phyloP scores from a whole-genome alignment of 2,888 invertebrate genomes.

The Adelognathus sp. region DNA sequence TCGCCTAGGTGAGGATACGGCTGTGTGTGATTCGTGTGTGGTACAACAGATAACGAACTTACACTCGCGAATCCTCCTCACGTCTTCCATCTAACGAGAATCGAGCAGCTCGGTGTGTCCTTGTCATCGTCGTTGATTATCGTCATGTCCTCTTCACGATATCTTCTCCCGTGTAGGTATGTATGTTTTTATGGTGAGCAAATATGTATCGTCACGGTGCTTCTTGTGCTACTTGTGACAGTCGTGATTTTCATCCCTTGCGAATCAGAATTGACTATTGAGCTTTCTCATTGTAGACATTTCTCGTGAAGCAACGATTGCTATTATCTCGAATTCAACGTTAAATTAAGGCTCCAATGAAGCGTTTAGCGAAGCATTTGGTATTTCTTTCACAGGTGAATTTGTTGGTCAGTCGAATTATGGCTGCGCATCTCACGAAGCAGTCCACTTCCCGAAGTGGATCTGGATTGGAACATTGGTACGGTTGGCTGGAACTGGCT shows the following conservation, averaged over 20 bases:
- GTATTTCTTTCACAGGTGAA: neutral
- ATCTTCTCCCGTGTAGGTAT: conserved; percentile 10
- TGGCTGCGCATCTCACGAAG: neutral
- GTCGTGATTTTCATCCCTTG: neutral
- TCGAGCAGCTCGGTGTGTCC: conserved; percentile 49
- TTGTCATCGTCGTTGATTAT: conserved; percentile 48
- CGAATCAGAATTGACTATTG: too few species aligned
- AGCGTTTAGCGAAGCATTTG: too few species aligned
- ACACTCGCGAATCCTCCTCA: conserved; percentile 51
- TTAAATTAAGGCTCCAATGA: too few species aligned
- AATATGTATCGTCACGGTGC: conserved; percentile 9
- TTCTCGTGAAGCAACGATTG: too few species aligned
- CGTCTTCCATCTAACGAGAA: conserved; percentile 52
- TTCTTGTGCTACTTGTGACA: neutral
- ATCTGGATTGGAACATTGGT: conserved; percentile 55
- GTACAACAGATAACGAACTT: conserved; percentile 19
- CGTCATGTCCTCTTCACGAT: conserved; percentile 35
- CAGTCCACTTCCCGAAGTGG: conserved; percentile 31
- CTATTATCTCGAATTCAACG: too few species aligned
- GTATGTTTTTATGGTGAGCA: neutral
- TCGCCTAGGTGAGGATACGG: conserved; percentile 15
- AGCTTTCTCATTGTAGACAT: too few species aligned
- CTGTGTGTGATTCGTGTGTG: conserved; percentile 7
- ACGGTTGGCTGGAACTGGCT: conserved; percentile 58
- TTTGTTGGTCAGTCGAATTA: neutral